Evolutionary conservation across 2,113 vertebrate genomes (phyloP).

Genomic region (Sander vitreus): DNA sequence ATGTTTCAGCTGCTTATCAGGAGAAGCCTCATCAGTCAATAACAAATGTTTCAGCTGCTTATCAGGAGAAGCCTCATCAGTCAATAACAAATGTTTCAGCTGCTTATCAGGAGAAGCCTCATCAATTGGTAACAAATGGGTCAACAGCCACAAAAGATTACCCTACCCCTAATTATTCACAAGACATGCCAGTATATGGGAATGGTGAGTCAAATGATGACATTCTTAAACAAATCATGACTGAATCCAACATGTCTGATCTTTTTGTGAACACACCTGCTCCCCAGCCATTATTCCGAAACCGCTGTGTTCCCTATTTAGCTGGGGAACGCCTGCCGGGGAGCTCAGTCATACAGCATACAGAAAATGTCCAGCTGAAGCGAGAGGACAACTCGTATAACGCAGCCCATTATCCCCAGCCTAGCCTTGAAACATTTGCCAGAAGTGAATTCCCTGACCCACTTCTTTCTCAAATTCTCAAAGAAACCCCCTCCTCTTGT

Average conservation of each 20-base stretch:
- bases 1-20: slow-evolving; percentile 63
- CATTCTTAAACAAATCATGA: slow-evolving; percentile 89
- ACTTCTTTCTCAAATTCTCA: slow-evolving; percentile 79
- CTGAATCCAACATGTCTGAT: slow-evolving; percentile 87
- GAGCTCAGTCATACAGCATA: slow-evolving; percentile 81
- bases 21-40: too few species aligned
- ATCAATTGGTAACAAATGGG: too few species aligned
- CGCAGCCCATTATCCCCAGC: slow-evolving; percentile 80
- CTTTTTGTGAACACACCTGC: slow-evolving; percentile 83
- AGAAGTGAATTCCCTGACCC: slow-evolving; percentile 78
- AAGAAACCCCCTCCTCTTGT: slow-evolving; percentile 81
- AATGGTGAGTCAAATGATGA: slow-evolving; percentile 85
- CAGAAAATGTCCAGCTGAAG: slow-evolving; percentile 73
- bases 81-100: slow-evolving; percentile 81
- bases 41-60: slow-evolving; percentile 72
- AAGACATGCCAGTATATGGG: slow-evolving; percentile 76
- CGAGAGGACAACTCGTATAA: slow-evolving; percentile 65
- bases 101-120: too few species aligned
- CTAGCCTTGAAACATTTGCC: slow-evolving; percentile 78
- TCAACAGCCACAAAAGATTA: slow-evolving; percentile 79
- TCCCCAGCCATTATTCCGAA: slow-evolving; percentile 81
- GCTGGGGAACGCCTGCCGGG: slow-evolving; percentile 64
- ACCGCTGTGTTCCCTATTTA: slow-evolving; percentile 49
- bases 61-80: slow-evolving; percentile 86
- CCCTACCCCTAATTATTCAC: slow-evolving; percentile 82